phyloP scores from a whole-genome alignment of 2,888 invertebrate species.

The Falcaria lacertinaria region DNA sequence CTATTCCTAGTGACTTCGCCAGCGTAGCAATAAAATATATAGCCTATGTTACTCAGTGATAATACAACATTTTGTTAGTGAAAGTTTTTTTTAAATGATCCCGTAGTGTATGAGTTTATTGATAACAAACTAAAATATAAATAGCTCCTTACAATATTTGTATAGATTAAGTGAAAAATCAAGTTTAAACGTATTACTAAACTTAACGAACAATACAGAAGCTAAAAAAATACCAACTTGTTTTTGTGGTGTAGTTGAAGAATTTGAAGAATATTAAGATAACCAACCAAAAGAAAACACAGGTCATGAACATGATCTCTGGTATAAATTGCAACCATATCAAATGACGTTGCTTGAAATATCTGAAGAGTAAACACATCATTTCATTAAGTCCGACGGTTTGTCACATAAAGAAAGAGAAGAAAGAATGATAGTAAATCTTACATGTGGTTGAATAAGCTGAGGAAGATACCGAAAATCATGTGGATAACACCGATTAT shows the following conservation, averaged over 20 bases:
- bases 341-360: conserved; percentile 80
- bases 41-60: too few species aligned
- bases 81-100: too few species aligned
- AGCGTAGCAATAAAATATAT: too few species aligned
- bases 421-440: conserved; percentile 21
- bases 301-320: conserved; percentile 90
- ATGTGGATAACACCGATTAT: conserved; percentile 96
- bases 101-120: too few species aligned
- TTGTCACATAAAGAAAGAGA: too few species aligned
- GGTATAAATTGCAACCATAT: conserved; percentile 92
- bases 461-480: conserved; percentile 92
- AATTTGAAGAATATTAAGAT: conserved; percentile 93
- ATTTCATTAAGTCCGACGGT: too few species aligned
- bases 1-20: too few species aligned
- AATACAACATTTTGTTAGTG: too few species aligned
- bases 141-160: too few species aligned
- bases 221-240: conserved; percentile 31
- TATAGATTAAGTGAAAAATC: too few species aligned
- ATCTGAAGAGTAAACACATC: conserved; percentile 50
- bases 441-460: conserved; percentile 84
- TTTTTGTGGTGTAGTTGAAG: conserved; percentile 78
- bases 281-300: conserved; percentile 93
- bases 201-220: not conserved
- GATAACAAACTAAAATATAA: too few species aligned
- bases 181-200: not conserved